phyloP scores from a whole-genome alignment of 2,888 invertebrate species.

The Ypsolopha scabrella region DNA sequence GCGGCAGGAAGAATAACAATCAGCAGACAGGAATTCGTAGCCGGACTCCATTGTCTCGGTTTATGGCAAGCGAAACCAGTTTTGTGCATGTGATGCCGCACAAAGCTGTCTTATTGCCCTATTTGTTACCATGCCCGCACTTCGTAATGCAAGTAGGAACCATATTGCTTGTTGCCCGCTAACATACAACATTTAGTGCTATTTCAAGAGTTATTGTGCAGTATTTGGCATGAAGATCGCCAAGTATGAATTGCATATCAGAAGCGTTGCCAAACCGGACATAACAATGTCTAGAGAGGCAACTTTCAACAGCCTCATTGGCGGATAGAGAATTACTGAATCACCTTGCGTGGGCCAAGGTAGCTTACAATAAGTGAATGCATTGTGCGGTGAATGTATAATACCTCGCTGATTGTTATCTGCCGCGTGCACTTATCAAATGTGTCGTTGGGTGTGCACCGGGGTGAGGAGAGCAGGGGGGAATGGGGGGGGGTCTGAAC shows the following conservation, averaged over 20 bases:
- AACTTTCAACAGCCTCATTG: slow-evolving; percentile 59
- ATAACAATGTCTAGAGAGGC: slow-evolving; percentile 29
- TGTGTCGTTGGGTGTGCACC: slow-evolving; percentile 14
- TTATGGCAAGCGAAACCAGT: slow-evolving; percentile 30
- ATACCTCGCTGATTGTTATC: slow-evolving; percentile 35
- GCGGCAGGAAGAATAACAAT: slow-evolving; percentile 4
- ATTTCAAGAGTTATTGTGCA: not conserved
- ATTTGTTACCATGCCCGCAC: slow-evolving; percentile 38
- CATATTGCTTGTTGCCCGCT: slow-evolving; percentile 17
- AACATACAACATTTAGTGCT: not conserved
- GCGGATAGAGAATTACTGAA: slow-evolving; percentile 50
- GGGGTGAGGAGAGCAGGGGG: slow-evolving; percentile 5
- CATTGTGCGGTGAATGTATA: slow-evolving; percentile 40
- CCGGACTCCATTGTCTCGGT: slow-evolving; percentile 23
- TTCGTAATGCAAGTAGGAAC: slow-evolving; percentile 45
- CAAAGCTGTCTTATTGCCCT: slow-evolving; percentile 39
- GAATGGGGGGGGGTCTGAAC: slow-evolving; percentile 6
- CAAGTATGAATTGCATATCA: not conserved
- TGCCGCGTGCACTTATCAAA: slow-evolving; percentile 22
- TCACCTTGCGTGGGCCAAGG: slow-evolving; percentile 66
- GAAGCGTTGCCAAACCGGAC: slow-evolving; percentile 24
- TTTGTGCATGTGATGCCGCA: slow-evolving; percentile 34
- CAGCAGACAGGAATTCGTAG: slow-evolving; percentile 1
- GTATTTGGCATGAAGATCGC: not conserved
- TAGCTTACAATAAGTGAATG: slow-evolving; percentile 33